Evolutionary conservation across 2,888 invertebrate genomes (phyloP).

Genomic region (Callyntrura sp.): DNA sequence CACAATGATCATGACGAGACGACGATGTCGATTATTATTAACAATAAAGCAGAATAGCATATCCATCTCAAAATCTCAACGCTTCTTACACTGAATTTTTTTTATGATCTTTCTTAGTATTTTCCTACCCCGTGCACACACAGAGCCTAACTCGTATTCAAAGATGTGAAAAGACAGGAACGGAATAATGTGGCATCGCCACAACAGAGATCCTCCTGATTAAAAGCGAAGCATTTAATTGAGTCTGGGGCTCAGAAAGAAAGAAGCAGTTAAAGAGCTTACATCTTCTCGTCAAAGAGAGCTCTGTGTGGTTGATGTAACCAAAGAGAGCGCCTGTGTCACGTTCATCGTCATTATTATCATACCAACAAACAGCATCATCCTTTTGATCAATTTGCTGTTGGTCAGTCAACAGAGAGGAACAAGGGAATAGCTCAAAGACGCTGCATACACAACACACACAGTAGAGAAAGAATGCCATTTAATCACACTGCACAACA

Average conservation of each 20-base stretch:
- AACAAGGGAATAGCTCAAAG: neutral
- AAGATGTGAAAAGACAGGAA: neutral
- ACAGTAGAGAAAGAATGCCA: neutral
- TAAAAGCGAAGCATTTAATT: slow-evolving; percentile 42
- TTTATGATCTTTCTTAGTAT: no score
- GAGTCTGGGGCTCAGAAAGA: slow-evolving; percentile 36
- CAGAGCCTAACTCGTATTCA: slow-evolving; percentile 3
- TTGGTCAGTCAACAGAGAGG: neutral
- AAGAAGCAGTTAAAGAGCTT: slow-evolving; percentile 25
- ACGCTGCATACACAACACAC: no score
- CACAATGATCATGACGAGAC: no score
- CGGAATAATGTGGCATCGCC: neutral
- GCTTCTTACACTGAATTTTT: no score
- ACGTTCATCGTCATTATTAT: neutral
- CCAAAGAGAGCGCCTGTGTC: neutral
- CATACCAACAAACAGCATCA: neutral
- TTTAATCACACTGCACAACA: neutral
- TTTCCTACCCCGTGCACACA: neutral
- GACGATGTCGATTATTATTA: no score
- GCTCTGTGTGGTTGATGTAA: neutral
- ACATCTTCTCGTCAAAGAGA: neutral
- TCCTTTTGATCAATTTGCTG: neutral
- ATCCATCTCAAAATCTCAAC: no score
- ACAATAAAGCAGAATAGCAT: no score
- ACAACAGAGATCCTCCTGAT: slow-evolving; percentile 1